Conservation (phyloP, 2,888 invertebrate genomes). For the Papilio protenor region DNA sequence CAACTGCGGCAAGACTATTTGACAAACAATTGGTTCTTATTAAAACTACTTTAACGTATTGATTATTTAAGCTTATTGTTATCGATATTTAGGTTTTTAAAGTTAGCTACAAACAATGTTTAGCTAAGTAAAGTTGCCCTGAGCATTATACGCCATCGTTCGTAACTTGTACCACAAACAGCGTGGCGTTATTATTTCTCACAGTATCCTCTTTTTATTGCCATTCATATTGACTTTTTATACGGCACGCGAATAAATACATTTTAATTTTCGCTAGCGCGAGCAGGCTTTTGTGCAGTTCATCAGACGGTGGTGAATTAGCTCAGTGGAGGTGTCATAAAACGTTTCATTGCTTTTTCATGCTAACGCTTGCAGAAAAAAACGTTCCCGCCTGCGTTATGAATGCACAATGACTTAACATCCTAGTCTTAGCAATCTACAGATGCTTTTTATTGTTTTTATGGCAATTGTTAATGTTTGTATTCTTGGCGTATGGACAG, state of each 20-base stretch:
- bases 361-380: constrained; percentile 46
- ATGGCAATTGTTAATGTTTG: not conserved
- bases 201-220: constrained; percentile 79
- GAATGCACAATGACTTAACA: constrained; percentile 59
- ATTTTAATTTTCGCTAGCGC: constrained; percentile 81
- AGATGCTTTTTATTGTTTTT: constrained; percentile 59
- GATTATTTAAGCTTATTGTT: not conserved
- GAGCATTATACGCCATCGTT: not conserved
- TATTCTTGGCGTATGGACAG: not conserved
- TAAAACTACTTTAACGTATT: not conserved
- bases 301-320: constrained; percentile 76
- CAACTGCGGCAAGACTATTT: too few species aligned
- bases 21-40: not conserved
- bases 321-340: constrained; percentile 72
- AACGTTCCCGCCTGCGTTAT: constrained; percentile 33
- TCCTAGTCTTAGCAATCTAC: constrained; percentile 48
- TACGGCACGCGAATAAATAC: constrained; percentile 82
- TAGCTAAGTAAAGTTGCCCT: not conserved
- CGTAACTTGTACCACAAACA: constrained; percentile 30
- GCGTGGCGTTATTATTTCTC: constrained; percentile 64
- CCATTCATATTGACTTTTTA: constrained; percentile 84
- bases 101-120: too few species aligned
- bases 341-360: constrained; percentile 54
- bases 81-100: too few species aligned
- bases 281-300: constrained; percentile 72